Conservation (phyloP, 2,113 vertebrate species). For the Campylomormyrus numenius region DNA sequence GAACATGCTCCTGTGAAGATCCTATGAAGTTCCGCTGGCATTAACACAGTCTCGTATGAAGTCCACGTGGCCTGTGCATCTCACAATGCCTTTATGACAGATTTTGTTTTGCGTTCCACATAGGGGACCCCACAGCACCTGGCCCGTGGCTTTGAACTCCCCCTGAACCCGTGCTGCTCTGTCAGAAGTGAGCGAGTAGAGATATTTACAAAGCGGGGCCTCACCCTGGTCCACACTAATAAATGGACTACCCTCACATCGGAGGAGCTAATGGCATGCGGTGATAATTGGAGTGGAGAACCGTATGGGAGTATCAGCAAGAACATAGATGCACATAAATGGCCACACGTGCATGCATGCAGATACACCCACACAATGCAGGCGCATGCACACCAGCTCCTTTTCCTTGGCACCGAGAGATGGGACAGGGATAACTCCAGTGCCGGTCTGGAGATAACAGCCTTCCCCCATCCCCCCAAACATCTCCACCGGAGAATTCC, state of each 20-base stretch:
- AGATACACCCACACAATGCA: background rate
- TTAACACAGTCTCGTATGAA: background rate
- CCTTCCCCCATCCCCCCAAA: background rate
- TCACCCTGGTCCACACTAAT: background rate
- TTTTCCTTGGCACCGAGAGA: background rate
- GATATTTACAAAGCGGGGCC: background rate
- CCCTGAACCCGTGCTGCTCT: background rate
- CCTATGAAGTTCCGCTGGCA: background rate
- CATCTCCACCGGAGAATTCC: background rate
- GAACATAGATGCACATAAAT: background rate
- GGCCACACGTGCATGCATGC: background rate
- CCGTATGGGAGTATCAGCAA: background rate
- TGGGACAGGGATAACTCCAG: background rate
- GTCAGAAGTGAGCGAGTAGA: background rate
- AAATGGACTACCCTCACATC: background rate
- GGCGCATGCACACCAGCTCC: background rate
- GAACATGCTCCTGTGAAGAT: background rate
- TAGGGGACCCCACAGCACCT: background rate
- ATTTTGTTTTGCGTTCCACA: background rate
- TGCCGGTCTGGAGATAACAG: background rate
- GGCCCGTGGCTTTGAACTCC: background rate
- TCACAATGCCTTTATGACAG: background rate
- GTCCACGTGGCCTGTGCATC: background rate
- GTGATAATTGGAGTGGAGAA: background rate
- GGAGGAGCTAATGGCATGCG: background rate